Percentiles rank a stretch among this genome's conserved stretches.
Conservation (phyloP, 2,888 invertebrate genomes). For the Dryococelus australis region DNA sequence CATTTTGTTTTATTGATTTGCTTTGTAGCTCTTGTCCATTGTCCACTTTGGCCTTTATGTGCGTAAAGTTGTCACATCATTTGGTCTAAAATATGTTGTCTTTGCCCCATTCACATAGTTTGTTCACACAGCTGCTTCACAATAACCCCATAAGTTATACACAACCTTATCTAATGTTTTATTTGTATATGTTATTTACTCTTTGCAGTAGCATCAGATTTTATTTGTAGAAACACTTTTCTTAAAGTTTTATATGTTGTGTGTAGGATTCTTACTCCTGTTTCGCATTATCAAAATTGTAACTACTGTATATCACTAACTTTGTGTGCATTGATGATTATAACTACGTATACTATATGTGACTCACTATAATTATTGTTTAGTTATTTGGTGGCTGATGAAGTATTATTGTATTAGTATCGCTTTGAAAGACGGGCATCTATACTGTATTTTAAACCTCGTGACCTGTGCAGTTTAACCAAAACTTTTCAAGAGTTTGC, state of each 20-base stretch:
- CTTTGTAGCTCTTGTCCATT: conserved; percentile 7
- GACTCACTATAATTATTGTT: neutral
- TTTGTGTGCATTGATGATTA: neutral
- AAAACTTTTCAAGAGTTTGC: too few species aligned
- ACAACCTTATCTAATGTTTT: neutral
- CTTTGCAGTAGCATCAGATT: too few species aligned
- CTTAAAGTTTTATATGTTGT: too few species aligned
- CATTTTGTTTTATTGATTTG: neutral
- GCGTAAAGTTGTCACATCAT: neutral
- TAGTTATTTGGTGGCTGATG: neutral
- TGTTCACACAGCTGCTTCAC: neutral
- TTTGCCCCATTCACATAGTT: neutral
- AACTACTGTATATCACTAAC: neutral
- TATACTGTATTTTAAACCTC: neutral
- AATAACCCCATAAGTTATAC: neutral
- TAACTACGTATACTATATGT: neutral
- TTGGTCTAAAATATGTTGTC: neutral
- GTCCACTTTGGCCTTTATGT: neutral
- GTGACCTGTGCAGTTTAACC: too few species aligned
- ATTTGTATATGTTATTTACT: neutral
- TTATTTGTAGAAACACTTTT: too few species aligned
- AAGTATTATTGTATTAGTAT: neutral
- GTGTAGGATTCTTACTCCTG: neutral
- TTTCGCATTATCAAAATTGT: neutral
- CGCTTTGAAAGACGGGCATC: neutral